phyloP scores from a whole-genome alignment of 2,113 vertebrate species.

The Larimichthys polyactis region DNA sequence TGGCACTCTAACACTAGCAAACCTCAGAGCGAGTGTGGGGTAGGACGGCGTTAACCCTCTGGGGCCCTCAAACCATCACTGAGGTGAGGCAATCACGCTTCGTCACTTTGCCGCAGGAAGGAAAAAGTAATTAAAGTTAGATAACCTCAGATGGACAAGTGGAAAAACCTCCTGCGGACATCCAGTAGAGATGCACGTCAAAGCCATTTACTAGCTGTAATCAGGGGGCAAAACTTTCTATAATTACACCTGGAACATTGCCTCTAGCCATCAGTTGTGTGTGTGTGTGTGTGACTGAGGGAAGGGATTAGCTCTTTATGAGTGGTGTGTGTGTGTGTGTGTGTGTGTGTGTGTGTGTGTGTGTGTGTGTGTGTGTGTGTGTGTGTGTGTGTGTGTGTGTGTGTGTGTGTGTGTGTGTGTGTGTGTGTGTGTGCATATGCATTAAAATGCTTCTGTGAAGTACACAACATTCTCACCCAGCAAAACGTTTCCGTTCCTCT shows the following conservation, averaged over 20 bases:
- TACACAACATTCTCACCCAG: not conserved
- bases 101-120: constrained; percentile 54
- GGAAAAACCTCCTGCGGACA: constrained; percentile 70
- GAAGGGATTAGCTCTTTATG: constrained; percentile 46
- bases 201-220: constrained; percentile 63
- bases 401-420: constrained; percentile 13
- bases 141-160: constrained; percentile 72
- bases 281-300: constrained; percentile 18
- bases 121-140: constrained; percentile 77
- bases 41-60: constrained; percentile 43
- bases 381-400: constrained; percentile 11
- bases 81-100: constrained; percentile 53
- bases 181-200: constrained; percentile 56
- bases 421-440: constrained; percentile 7
- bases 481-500: constrained; percentile 15
- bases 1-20: constrained; percentile 6
- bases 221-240: constrained; percentile 62
- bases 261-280: constrained; percentile 4
- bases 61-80: constrained; percentile 25
- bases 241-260: constrained; percentile 79
- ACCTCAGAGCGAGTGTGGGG: constrained; percentile 10
- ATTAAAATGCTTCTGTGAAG: constrained; percentile 38
- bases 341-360: constrained; percentile 19
- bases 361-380: not conserved
- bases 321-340: constrained; percentile 9